Evolutionary conservation across 2,888 invertebrate genomes (phyloP).

Genomic region (Trimorus sp.): DNA sequence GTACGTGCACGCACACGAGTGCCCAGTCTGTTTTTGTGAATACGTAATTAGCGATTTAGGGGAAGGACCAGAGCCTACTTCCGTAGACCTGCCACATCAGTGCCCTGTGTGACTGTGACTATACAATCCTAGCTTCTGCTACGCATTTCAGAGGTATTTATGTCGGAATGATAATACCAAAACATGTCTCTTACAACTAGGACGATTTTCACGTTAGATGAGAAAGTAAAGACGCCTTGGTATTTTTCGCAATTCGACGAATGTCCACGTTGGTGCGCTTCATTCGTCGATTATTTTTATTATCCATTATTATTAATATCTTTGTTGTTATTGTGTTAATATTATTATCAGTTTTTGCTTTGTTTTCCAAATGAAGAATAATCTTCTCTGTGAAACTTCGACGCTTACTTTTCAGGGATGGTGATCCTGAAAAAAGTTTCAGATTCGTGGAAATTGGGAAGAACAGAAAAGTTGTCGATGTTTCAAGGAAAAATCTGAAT

Average conservation of each 20-base stretch:
- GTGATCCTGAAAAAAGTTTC: not conserved
- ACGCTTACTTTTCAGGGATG: constrained; percentile 19
- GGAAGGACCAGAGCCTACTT: constrained; percentile 81
- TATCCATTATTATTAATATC: not conserved
- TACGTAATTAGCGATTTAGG: constrained; percentile 79
- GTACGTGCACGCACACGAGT: constrained; percentile 69
- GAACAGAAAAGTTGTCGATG: too few species aligned
- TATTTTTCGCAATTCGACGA: constrained; percentile 42
- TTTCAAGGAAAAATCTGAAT: too few species aligned
- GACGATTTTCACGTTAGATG: constrained; percentile 42
- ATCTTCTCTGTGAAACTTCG: not conserved
- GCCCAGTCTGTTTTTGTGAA: constrained; percentile 77
- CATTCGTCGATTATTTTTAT: constrained; percentile 6
- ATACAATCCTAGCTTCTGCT: constrained; percentile 81
- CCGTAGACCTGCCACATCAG: constrained; percentile 81
- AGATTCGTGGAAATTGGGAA: too few species aligned
- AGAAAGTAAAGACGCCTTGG: constrained; percentile 25
- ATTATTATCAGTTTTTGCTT: not conserved
- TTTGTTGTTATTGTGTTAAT: constrained; percentile 1
- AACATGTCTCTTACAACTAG: constrained; percentile 77
- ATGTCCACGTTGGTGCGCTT: constrained; percentile 25
- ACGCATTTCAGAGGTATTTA: constrained; percentile 82
- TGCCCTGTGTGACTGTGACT: constrained; percentile 81
- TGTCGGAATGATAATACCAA: constrained; percentile 81
- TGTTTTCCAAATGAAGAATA: not conserved